Percentiles rank a stretch among this genome's conserved stretches.
Conservation (phyloP, 1,140 invertebrate genomes). For the Orius insidiosus region DNA sequence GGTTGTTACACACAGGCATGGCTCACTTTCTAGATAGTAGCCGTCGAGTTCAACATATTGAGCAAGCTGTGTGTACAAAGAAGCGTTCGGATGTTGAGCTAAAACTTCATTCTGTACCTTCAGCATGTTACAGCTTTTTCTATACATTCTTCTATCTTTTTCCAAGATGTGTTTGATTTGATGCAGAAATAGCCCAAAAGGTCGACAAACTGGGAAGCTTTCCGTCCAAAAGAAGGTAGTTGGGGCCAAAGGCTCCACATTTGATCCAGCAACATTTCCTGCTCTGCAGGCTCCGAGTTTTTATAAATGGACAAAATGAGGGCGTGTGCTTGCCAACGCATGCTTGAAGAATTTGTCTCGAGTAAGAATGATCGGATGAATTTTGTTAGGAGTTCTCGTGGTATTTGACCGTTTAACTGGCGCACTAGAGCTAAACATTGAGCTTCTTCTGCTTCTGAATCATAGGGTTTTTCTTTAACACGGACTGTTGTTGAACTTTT, state of each 20-base stretch:
- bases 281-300: slow-evolving; percentile 57
- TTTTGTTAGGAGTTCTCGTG: slow-evolving; percentile 44
- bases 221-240: slow-evolving; percentile 75
- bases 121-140: slow-evolving; percentile 72
- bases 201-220: slow-evolving; percentile 92
- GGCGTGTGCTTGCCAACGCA: slow-evolving; percentile 90
- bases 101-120: slow-evolving; percentile 74
- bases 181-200: slow-evolving; percentile 83
- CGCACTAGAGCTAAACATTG: slow-evolving; percentile 49
- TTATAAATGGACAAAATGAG: slow-evolving; percentile 68
- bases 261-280: slow-evolving; percentile 59
- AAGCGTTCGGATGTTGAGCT: slow-evolving; percentile 82
- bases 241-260: slow-evolving; percentile 85
- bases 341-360: slow-evolving; percentile 80
- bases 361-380: slow-evolving; percentile 83
- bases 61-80: slow-evolving; percentile 76
- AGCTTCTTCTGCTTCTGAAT: slow-evolving; percentile 43
- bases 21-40: slow-evolving; percentile 91
- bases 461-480: slow-evolving; percentile 17
- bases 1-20: slow-evolving; percentile 92
- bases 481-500: slow-evolving; percentile 27
- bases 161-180: slow-evolving; percentile 40
- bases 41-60: slow-evolving; percentile 90
- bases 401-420: slow-evolving; percentile 50
- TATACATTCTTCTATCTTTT: slow-evolving; percentile 53